Evolutionary conservation across 2,113 vertebrate genomes (phyloP).

Genomic region (Spheniscus mendiculus): DNA sequence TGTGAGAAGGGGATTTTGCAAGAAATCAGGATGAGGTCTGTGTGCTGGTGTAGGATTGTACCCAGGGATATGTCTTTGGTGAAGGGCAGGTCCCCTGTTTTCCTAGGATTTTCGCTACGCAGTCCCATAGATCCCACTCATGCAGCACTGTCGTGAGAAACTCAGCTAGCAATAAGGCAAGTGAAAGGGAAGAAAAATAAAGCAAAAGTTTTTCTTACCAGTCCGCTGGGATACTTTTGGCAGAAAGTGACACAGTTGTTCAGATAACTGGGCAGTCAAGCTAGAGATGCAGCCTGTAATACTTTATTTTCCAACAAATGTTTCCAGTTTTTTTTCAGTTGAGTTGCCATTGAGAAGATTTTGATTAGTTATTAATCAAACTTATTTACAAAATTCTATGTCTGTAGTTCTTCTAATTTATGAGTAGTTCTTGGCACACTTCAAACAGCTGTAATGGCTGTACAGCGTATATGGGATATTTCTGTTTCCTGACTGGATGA

Average conservation of each 20-base stretch:
- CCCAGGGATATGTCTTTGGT: not conserved
- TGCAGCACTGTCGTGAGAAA: not conserved
- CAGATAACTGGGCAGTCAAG: not conserved
- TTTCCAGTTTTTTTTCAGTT: not conserved
- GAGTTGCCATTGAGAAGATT: not conserved
- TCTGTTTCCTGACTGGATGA: conserved; percentile 51
- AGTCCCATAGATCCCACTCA: not conserved
- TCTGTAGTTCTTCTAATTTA: conserved; percentile 52
- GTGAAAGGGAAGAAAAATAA: not conserved
- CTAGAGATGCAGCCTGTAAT: not conserved
- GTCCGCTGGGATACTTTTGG: not conserved
- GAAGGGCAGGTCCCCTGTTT: not conserved
- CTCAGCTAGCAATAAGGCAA: not conserved
- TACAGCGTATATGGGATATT: not conserved
- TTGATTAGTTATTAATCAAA: conserved; percentile 41
- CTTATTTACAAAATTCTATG: conserved; percentile 28
- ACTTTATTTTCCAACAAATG: not conserved
- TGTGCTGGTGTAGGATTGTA: not conserved
- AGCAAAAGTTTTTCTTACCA: not conserved
- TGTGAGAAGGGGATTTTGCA: not conserved
- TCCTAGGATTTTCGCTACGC: not conserved
- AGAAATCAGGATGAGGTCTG: not conserved
- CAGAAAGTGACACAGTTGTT: not conserved
- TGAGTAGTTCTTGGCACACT: conserved; percentile 46
- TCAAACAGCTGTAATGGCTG: conserved; percentile 23